Evolutionary conservation across 1,140 invertebrate genomes (phyloP).

Genomic region (Polyergus mexicanus): DNA sequence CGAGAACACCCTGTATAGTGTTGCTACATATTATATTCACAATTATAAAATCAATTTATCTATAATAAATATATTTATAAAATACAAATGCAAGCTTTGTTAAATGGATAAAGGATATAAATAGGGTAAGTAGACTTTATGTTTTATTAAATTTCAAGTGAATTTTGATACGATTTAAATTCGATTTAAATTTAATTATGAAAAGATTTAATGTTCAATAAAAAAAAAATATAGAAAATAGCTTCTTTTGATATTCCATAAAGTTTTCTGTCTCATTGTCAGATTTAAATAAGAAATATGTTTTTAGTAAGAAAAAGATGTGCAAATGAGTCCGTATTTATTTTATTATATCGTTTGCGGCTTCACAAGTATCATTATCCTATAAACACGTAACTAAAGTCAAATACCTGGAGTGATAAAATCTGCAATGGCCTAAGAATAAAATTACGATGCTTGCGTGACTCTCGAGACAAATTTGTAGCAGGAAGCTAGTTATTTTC

Average conservation of each 20-base stretch:
- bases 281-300: neutral
- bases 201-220: slow-evolving; percentile 1
- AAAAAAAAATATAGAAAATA: neutral
- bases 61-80: neutral
- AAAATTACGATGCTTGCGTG: slow-evolving; percentile 7
- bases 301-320: neutral
- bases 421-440: slow-evolving; percentile 32
- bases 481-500: slow-evolving; percentile 38
- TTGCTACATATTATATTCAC: neutral
- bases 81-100: neutral
- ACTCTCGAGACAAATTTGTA: slow-evolving; percentile 15
- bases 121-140: neutral
- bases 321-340: neutral
- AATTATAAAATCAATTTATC: neutral
- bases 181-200: neutral
- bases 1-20: too few species aligned
- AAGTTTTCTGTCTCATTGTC: neutral
- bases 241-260: neutral
- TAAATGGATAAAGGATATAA: neutral
- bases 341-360: neutral
- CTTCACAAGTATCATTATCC: neutral
- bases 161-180: neutral
- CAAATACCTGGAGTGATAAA: slow-evolving; percentile 18
- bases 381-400: slow-evolving; percentile 20
- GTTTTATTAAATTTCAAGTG: neutral